Evolutionary conservation across 1,140 invertebrate genomes (phyloP).

Genomic region (Bombus waltoni): DNA sequence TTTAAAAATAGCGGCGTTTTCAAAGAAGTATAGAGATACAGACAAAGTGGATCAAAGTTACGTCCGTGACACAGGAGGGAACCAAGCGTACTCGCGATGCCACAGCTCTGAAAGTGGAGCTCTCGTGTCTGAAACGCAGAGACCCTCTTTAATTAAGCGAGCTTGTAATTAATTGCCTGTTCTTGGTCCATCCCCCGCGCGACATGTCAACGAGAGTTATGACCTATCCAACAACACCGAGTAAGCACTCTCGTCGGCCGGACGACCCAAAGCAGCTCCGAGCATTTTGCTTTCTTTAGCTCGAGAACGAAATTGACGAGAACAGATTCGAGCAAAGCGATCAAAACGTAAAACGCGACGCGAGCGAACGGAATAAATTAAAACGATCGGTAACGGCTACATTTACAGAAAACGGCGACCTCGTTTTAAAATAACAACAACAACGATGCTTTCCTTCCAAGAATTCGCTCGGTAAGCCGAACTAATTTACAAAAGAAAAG

Average conservation of each 20-base stretch:
- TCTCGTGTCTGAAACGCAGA: slow-evolving; percentile 45
- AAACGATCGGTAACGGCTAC: background rate
- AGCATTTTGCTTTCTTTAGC: background rate
- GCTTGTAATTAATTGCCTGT: slow-evolving; percentile 65
- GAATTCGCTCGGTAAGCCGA: background rate
- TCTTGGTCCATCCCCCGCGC: slow-evolving; percentile 49
- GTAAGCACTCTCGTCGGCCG: background rate
- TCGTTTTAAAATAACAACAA: too few species aligned
- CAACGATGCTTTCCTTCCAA: background rate
- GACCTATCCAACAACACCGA: slow-evolving; percentile 39
- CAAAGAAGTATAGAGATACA: background rate
- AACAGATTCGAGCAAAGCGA: too few species aligned
- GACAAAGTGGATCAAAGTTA: slow-evolving; percentile 28
- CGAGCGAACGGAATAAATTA: background rate
- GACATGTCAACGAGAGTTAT: slow-evolving; percentile 44
- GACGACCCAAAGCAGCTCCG: background rate
- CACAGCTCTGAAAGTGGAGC: slow-evolving; percentile 33
- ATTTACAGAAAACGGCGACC: background rate
- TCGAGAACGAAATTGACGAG: background rate
- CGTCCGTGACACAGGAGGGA: slow-evolving; percentile 14
- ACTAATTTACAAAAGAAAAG: background rate
- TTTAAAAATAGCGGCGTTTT: background rate
- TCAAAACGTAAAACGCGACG: too few species aligned
- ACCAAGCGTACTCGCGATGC: slow-evolving; percentile 22
- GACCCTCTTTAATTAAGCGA: slow-evolving; percentile 61